A percentile compares a stretch with the other conserved stretches of the same genome.
These are phyloP conservation scores for Bergia puertoricense DNA, from an alignment of 92 coral and sea anemone genomes.

Conservation along the genomic window DNA sequence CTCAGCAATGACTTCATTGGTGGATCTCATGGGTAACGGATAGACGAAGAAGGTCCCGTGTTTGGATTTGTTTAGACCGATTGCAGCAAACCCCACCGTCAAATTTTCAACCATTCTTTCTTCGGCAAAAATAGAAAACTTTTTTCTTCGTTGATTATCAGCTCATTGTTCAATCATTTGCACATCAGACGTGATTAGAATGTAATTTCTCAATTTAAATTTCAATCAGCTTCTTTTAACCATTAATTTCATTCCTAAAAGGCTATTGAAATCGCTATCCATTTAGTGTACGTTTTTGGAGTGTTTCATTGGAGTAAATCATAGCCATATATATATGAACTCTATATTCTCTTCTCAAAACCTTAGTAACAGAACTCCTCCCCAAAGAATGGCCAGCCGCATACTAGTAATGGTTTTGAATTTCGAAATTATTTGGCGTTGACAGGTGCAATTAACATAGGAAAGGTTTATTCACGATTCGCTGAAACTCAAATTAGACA, in stretches of 20 bases:
- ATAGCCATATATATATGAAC: background rate
- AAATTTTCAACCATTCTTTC: slow-evolving; percentile 7
- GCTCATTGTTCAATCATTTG: background rate
- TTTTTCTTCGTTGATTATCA: background rate
- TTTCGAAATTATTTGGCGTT: background rate
- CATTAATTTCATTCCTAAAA: background rate
- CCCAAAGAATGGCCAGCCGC: background rate
- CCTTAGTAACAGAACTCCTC: slow-evolving; percentile 5
- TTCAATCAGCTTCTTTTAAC: background rate
- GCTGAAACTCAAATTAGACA: background rate
- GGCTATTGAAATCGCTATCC: background rate
- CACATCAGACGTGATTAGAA: background rate
- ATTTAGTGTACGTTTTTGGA: background rate
- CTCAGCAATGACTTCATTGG: slow-evolving; percentile 61
- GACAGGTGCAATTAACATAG: background rate
- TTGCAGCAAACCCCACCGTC: background rate
- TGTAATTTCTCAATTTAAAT: background rate
- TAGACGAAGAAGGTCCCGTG: slow-evolving; percentile 18
- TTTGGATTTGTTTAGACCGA: background rate
- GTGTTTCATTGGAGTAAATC: background rate
- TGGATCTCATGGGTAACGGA: slow-evolving; percentile 55
- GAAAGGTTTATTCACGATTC: background rate
- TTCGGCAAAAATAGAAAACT: background rate
- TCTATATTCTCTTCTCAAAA: background rate
- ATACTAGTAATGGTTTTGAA: background rate